A percentile compares a stretch with the other conserved stretches of the same genome.
Conservation (phyloP, 2,888 invertebrate genomes). For the Selenia dentaria region DNA sequence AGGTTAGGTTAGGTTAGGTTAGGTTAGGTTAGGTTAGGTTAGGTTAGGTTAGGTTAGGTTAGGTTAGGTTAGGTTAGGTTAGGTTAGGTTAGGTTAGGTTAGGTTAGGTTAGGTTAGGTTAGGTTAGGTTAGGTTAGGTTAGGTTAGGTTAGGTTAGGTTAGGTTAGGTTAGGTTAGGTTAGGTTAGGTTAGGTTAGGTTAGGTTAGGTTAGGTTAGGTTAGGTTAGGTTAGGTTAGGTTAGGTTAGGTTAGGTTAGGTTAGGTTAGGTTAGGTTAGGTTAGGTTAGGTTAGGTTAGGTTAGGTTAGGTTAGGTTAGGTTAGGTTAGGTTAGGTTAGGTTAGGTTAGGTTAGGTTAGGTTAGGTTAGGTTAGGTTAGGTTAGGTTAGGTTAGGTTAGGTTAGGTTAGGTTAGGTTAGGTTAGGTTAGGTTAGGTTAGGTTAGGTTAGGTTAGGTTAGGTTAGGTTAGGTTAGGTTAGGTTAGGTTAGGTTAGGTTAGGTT, state of each 20-base stretch:
- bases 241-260: conserved; percentile 21
- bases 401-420: conserved; percentile 20
- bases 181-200: conserved; percentile 17
- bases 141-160: conserved; percentile 31
- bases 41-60: conserved; percentile 32
- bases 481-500: conserved; percentile 33
- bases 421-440: conserved; percentile 22
- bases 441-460: conserved; percentile 22
- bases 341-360: conserved; percentile 31
- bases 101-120: conserved; percentile 31
- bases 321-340: conserved; percentile 23
- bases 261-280: conserved; percentile 21
- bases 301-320: conserved; percentile 23
- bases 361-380: conserved; percentile 22
- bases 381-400: conserved; percentile 20
- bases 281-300: conserved; percentile 26
- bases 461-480: conserved; percentile 33
- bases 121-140: conserved; percentile 31
- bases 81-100: conserved; percentile 32
- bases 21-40: conserved; percentile 33
- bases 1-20: conserved; percentile 32
- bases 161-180: conserved; percentile 23
- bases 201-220: conserved; percentile 16
- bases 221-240: conserved; percentile 18
- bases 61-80: conserved; percentile 30